phyloP scores from a whole-genome alignment of 2,888 invertebrate species.

The Ichneumon xanthorius region DNA sequence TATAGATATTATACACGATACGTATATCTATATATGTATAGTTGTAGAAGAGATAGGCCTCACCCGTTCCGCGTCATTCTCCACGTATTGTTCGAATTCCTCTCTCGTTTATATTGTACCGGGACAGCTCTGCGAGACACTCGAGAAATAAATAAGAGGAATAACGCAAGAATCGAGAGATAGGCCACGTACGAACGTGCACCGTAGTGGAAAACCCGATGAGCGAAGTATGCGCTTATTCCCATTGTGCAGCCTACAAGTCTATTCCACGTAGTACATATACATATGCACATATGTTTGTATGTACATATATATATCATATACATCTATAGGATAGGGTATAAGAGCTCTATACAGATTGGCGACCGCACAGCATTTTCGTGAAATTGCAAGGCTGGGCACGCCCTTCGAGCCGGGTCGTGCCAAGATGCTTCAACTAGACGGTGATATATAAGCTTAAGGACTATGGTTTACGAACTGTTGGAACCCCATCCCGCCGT shows the following conservation, averaged over 20 bases:
- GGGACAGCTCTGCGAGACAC: constrained; percentile 44
- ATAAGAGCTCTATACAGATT: constrained; percentile 45
- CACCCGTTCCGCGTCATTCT: constrained; percentile 49
- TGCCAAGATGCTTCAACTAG: constrained; percentile 63
- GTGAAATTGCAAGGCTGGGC: constrained; percentile 59
- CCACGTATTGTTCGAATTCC: constrained; percentile 57
- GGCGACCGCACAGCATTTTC: constrained; percentile 59
- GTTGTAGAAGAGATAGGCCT: background rate
- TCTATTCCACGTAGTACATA: background rate
- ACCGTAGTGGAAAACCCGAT: constrained; percentile 55
- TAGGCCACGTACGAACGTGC: constrained; percentile 62
- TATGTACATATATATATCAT: background rate
- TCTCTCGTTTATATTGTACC: constrained; percentile 38
- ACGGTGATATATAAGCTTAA: constrained; percentile 62
- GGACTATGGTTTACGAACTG: constrained; percentile 51
- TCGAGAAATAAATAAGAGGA: constrained; percentile 44
- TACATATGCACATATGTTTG: constrained; percentile 20
- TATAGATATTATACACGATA: constrained; percentile 58
- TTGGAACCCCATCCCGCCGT: background rate
- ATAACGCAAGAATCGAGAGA: constrained; percentile 53
- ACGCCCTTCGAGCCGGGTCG: constrained; percentile 56
- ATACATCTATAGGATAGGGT: background rate
- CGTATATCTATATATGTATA: background rate
- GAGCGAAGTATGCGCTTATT: constrained; percentile 46
- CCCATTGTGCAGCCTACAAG: constrained; percentile 33